Conservation (phyloP, 1,140 invertebrate species). For the Capitella teleta region DNA sequence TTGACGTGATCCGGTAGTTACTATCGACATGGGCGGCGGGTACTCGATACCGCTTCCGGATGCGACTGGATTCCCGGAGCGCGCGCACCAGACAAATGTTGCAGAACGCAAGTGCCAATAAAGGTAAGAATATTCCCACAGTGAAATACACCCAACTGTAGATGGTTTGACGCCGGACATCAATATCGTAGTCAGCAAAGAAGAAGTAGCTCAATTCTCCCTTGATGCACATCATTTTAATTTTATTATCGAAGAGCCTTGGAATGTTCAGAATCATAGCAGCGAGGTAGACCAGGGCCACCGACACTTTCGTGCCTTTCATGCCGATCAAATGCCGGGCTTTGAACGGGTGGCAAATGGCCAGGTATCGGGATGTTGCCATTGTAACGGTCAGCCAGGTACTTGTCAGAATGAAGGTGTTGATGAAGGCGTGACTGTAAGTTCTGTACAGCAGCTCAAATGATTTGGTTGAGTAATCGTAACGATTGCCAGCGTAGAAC, state of each 20-base stretch:
- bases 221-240: slow-evolving; percentile 18
- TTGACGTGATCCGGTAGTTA: slow-evolving; percentile 10
- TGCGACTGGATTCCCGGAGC: slow-evolving; percentile 1
- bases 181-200: background rate
- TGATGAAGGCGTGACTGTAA: slow-evolving; percentile 25
- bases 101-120: slow-evolving; percentile 15
- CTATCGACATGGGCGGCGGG: background rate
- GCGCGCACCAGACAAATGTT: slow-evolving; percentile 23
- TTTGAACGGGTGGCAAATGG: slow-evolving; percentile 36
- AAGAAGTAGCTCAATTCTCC: slow-evolving; percentile 13
- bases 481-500: background rate
- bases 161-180: slow-evolving; percentile 5
- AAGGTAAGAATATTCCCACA: slow-evolving; percentile 15
- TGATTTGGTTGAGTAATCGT: background rate
- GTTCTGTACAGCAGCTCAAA: slow-evolving; percentile 8
- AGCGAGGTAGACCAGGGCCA: slow-evolving; percentile 21
- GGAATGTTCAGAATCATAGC: slow-evolving; percentile 27
- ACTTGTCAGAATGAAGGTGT: slow-evolving; percentile 33
- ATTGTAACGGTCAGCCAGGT: slow-evolving; percentile 37
- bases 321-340: slow-evolving; percentile 31
- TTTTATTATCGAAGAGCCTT: slow-evolving; percentile 26
- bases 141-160: slow-evolving; percentile 14
- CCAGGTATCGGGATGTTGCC: slow-evolving; percentile 34
- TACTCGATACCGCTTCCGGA: slow-evolving; percentile 5
- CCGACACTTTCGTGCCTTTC: slow-evolving; percentile 24